These are phyloP conservation scores for Hemibagrus wyckioides DNA, from an alignment of 2,113 vertebrate species.

Conservation along the genomic window DNA sequence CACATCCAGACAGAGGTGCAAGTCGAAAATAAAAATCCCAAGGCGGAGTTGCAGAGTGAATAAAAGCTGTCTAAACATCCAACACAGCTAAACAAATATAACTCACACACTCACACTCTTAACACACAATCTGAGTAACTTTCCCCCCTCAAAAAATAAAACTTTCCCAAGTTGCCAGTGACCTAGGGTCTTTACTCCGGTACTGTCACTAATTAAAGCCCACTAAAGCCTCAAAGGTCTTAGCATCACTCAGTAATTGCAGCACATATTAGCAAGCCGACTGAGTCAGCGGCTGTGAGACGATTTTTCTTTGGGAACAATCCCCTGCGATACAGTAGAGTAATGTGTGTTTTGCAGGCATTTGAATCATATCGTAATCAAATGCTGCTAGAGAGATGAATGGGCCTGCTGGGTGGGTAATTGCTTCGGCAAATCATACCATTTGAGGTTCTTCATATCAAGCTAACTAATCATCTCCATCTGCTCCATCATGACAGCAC, in stretches of 20 bases:
- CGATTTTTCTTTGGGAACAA: constrained; percentile 23
- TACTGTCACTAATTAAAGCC: constrained; percentile 37
- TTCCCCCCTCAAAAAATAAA: not conserved
- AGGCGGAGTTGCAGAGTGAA: not conserved
- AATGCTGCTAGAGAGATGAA: constrained; percentile 38
- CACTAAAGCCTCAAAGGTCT: constrained; percentile 5
- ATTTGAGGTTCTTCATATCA: constrained; percentile 24
- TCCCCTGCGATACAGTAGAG: constrained; percentile 33
- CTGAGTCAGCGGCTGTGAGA: constrained; percentile 29
- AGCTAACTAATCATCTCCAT: constrained; percentile 42
- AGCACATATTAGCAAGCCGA: constrained; percentile 26
- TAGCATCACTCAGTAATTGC: constrained; percentile 26
- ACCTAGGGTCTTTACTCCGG: not conserved
- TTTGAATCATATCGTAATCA: constrained; percentile 34
- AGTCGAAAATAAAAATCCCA: not conserved
- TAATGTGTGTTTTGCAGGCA: constrained; percentile 30
- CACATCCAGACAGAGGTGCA: not conserved
- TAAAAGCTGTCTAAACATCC: not conserved
- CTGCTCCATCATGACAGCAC: constrained; percentile 29
- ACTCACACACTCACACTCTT: not conserved
- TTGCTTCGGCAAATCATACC: constrained; percentile 25
- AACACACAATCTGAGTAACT: not conserved
- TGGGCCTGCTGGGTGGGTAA: constrained; percentile 31
- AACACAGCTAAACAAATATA: not conserved
- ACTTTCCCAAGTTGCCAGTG: constrained; percentile 26